These are phyloP conservation scores for Coturnix japonica DNA, from an alignment of 2,113 vertebrate species.

Conservation along the genomic window DNA sequence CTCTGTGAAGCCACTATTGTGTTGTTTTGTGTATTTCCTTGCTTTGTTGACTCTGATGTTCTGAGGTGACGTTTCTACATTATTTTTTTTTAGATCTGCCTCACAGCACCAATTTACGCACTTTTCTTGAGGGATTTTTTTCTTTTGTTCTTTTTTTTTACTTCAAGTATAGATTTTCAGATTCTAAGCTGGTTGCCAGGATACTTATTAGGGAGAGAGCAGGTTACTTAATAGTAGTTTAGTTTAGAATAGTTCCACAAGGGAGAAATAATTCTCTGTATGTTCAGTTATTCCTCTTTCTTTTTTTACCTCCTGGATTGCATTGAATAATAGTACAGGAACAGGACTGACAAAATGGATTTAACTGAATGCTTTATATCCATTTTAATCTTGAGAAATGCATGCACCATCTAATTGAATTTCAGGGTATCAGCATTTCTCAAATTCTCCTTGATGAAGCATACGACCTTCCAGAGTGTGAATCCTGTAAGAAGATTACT, in stretches of 20 bases:
- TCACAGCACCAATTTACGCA: background rate
- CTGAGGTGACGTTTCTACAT: background rate
- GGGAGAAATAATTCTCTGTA: background rate
- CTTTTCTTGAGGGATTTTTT: background rate
- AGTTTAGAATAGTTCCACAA: constrained; percentile 37
- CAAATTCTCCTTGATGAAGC: constrained; percentile 8
- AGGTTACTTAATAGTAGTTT: constrained; percentile 41
- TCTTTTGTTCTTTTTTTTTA: background rate
- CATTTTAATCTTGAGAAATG: background rate
- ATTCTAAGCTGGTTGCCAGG: constrained; percentile 56
- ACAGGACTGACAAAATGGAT: background rate
- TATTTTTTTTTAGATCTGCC: background rate
- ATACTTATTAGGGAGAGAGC: constrained; percentile 40
- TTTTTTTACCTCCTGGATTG: background rate
- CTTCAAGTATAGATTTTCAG: background rate
- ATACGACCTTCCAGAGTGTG: background rate
- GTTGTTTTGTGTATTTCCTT: background rate
- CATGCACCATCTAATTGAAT: background rate
- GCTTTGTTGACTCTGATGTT: background rate
- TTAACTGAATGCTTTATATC: background rate
- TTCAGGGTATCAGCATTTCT: background rate
- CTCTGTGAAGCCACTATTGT: background rate
- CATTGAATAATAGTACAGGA: background rate
- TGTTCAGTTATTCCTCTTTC: background rate
- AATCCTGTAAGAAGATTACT: background rate